Conservation (phyloP, 2,113 vertebrate species). For the Cisticola juncidis region DNA sequence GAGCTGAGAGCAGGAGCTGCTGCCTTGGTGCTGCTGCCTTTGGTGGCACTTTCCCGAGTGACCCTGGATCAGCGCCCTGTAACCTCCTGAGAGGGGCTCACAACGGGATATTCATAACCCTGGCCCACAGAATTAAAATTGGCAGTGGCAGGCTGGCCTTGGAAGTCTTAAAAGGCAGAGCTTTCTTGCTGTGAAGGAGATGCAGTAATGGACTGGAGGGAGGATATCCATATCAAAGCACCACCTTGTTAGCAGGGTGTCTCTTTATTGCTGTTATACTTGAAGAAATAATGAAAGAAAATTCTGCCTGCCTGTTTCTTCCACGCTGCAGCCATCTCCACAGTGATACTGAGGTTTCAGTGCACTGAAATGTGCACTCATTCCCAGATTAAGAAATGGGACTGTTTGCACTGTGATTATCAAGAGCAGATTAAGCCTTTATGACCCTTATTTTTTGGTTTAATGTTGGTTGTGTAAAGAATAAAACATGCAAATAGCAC, state of each 20-base stretch:
- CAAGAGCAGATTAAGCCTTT: neutral
- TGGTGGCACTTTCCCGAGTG: neutral
- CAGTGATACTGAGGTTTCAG: neutral
- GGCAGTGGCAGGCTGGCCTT: neutral
- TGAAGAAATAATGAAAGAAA: neutral
- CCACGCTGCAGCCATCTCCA: neutral
- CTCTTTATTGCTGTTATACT: neutral
- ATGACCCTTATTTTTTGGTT: neutral
- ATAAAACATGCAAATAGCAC: neutral
- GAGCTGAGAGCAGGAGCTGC: neutral
- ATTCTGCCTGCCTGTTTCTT: neutral
- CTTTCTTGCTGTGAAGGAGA: neutral
- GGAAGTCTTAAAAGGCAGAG: neutral
- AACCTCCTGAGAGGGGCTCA: neutral
- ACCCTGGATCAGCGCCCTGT: neutral
- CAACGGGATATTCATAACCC: neutral
- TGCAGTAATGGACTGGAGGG: neutral
- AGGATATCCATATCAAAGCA: neutral
- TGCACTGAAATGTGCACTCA: neutral
- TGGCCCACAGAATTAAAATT: neutral
- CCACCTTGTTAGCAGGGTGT: neutral
- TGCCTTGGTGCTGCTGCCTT: neutral
- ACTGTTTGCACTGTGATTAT: neutral
- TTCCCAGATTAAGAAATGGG: neutral
- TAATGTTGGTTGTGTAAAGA: neutral